phyloP scores from a whole-genome alignment of 2,797 vertebrate genomes.

The Anabas testudineus region DNA sequence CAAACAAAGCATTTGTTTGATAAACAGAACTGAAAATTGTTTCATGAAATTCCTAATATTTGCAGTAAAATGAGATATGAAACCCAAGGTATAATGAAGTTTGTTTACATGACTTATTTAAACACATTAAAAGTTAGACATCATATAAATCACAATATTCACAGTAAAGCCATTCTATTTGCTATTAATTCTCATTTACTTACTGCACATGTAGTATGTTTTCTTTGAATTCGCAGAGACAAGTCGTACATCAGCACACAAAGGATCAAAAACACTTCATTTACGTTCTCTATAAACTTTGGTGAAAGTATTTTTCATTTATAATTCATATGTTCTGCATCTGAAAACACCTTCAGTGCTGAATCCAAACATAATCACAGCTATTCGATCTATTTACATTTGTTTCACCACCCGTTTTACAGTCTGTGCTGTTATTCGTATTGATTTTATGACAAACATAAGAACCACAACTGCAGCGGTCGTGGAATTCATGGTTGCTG shows the following conservation, averaged over 20 bases:
- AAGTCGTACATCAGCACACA: neutral
- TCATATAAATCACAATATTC: no score
- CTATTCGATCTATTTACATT: slow-evolving; percentile 3
- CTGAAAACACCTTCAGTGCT: slow-evolving; percentile 21
- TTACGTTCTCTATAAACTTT: neutral
- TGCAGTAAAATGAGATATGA: no score
- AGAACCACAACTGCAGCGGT: neutral
- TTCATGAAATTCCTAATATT: no score
- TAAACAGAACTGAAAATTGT: no score
- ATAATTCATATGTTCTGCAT: slow-evolving; percentile 25
- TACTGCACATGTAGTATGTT: no score
- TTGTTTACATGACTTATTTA: no score
- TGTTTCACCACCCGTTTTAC: slow-evolving; percentile 17
- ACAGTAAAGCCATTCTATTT: no score
- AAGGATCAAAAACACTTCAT: slow-evolving; percentile 2
- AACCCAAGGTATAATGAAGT: no score
- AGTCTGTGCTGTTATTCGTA: slow-evolving; percentile 6
- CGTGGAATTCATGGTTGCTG: slow-evolving; percentile 18
- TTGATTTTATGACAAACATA: slow-evolving; percentile 17
- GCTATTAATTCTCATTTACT: no score
- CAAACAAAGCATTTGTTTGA: neutral
- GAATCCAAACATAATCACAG: slow-evolving; percentile 10
- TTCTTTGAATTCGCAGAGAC: neutral
- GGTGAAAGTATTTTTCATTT: slow-evolving; percentile 20
- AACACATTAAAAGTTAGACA: no score